phyloP scores from a whole-genome alignment of 2,113 vertebrate genomes.

The Hyla sarda region DNA sequence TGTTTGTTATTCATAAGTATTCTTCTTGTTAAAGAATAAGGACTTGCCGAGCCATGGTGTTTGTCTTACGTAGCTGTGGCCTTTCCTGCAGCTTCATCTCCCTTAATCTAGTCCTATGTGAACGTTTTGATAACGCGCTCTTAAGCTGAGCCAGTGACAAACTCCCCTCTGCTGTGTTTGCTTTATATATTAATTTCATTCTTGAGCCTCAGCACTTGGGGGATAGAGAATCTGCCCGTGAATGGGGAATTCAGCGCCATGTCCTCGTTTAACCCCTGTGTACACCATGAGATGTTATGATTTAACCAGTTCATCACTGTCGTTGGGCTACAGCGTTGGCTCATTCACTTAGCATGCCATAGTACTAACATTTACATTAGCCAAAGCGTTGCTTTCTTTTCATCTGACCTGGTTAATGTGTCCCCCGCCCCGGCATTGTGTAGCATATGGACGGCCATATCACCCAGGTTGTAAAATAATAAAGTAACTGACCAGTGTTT shows the following conservation, averaged over 20 bases:
- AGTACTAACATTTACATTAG: background rate
- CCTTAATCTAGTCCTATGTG: background rate
- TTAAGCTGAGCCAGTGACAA: background rate
- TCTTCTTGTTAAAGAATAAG: no score
- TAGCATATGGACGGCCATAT: slow-evolving; percentile 72
- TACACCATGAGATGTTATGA: no score
- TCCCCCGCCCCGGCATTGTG: background rate
- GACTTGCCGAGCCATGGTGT: no score
- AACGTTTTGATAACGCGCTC: background rate
- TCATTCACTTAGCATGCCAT: background rate
- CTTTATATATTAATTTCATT: background rate
- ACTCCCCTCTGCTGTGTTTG: background rate
- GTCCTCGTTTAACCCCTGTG: slow-evolving; percentile 11
- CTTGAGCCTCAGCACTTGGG: background rate
- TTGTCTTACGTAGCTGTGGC: no score
- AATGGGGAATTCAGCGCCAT: background rate
- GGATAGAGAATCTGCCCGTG: background rate
- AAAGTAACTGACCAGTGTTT: slow-evolving; percentile 79
- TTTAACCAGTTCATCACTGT: slow-evolving; percentile 7
- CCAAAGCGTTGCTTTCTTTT: background rate
- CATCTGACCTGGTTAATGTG: background rate
- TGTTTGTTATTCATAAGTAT: no score
- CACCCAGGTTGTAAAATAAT: slow-evolving; percentile 78
- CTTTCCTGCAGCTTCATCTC: background rate
- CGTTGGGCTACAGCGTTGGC: background rate